phyloP scores from a whole-genome alignment of 2,888 invertebrate species.

The Perithous albicinctus region DNA sequence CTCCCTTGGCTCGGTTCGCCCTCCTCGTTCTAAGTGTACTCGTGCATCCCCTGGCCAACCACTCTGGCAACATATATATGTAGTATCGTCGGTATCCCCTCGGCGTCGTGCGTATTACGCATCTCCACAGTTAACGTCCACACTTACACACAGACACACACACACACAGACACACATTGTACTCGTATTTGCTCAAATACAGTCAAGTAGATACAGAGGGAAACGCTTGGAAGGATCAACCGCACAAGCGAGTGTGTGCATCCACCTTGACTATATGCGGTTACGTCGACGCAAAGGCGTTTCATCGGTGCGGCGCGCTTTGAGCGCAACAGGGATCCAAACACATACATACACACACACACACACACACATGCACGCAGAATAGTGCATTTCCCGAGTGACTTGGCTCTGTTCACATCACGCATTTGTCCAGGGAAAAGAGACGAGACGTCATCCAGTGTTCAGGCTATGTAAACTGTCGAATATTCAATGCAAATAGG shows the following conservation, averaged over 20 bases:
- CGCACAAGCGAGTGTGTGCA: conserved; percentile 11
- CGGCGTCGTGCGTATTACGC: conserved; percentile 29
- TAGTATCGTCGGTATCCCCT: conserved; percentile 14
- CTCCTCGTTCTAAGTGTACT: conserved; percentile 12
- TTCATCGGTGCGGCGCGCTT: conserved; percentile 1
- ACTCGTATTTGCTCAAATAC: conserved; percentile 20
- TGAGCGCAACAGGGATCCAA: conserved; percentile 23
- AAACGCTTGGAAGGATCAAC: background rate
- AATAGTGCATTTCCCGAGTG: conserved; percentile 40
- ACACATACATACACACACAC: too few relatives aligned
- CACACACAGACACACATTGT: background rate
- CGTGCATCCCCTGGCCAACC: conserved; percentile 32
- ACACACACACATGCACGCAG: too few relatives aligned
- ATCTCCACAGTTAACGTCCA: conserved; percentile 1
- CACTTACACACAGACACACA: background rate
- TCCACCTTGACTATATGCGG: conserved; percentile 16
- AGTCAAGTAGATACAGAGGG: background rate
- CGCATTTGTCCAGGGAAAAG: conserved; percentile 63
- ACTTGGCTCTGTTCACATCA: conserved; percentile 30
- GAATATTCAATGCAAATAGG: conserved; percentile 63
- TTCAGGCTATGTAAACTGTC: conserved; percentile 60
- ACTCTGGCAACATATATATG: background rate
- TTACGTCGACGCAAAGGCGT: conserved; percentile 20
- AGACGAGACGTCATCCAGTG: conserved; percentile 39
- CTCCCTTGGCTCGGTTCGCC: conserved; percentile 45